These are phyloP conservation scores for Mesodorylaimus sp. DNA, from an alignment of 2,888 invertebrate species.

Conservation along the genomic window DNA sequence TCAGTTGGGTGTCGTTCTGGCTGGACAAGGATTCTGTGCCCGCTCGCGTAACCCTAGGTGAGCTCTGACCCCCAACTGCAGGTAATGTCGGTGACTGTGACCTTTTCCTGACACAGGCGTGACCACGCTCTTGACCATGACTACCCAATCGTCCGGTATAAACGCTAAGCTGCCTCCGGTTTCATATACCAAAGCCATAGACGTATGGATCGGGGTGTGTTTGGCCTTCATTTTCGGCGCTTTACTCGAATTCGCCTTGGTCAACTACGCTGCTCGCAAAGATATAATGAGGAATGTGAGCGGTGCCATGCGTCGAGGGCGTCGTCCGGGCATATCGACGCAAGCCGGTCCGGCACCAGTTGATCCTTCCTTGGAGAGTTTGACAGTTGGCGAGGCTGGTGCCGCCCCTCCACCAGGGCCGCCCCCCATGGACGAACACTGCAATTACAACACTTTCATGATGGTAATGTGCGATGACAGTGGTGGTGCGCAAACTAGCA, in stretches of 20 bases:
- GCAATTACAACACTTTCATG: background rate
- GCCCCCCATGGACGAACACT: too few relatives aligned
- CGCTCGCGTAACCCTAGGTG: constrained; percentile 26
- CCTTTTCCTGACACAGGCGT: too few relatives aligned
- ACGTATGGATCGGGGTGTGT: constrained; percentile 37
- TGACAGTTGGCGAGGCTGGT: too few relatives aligned
- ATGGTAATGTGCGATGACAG: background rate
- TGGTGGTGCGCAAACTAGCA: too few relatives aligned
- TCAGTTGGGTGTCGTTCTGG: constrained; percentile 66
- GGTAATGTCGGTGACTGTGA: too few relatives aligned
- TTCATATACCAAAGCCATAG: constrained; percentile 29
- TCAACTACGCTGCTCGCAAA: constrained; percentile 49
- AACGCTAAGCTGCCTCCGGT: constrained; percentile 88
- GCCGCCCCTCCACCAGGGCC: too few relatives aligned
- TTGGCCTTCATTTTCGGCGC: constrained; percentile 95
- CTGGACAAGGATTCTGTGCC: constrained; percentile 30
- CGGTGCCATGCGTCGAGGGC: constrained; percentile 4
- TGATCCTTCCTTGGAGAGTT: too few relatives aligned
- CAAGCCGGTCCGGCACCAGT: too few relatives aligned
- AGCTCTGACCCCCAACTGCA: too few relatives aligned
- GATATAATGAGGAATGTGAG: constrained; percentile 8
- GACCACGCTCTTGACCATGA: constrained; percentile 88
- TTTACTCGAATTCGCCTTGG: constrained; percentile 84
- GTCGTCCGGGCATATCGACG: too few relatives aligned
- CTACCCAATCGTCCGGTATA: constrained; percentile 78